phyloP scores from a whole-genome alignment of 2,113 vertebrate genomes.

The Daboia siamensis region DNA sequence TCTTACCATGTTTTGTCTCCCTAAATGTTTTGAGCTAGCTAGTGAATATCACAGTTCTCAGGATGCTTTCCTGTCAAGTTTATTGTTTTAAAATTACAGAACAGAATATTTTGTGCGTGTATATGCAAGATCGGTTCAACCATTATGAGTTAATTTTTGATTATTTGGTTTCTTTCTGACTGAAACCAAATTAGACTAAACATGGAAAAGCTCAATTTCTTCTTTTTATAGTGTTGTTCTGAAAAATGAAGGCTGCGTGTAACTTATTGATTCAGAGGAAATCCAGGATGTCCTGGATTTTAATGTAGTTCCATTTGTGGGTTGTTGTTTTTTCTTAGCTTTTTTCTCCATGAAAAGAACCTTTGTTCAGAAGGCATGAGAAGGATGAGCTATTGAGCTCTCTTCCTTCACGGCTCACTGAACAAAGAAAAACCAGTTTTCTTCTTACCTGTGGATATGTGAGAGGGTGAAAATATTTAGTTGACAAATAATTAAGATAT shows the following conservation, averaged over 20 bases:
- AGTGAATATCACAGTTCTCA: not conserved
- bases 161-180: constrained; percentile 37
- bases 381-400: constrained; percentile 67
- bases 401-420: constrained; percentile 59
- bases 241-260: constrained; percentile 71
- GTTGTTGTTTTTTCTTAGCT: constrained; percentile 32
- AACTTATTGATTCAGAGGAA: constrained; percentile 52
- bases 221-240: constrained; percentile 52
- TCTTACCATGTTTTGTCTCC: not conserved
- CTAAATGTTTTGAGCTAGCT: not conserved
- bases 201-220: constrained; percentile 12
- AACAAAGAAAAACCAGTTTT: constrained; percentile 63
- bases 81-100: not conserved
- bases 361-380: constrained; percentile 69
- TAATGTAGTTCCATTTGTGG: constrained; percentile 46
- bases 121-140: not conserved
- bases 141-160: constrained; percentile 25
- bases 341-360: constrained; percentile 65
- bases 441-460: constrained; percentile 76
- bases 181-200: constrained; percentile 16
- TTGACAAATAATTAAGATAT: constrained; percentile 82
- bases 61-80: not conserved
- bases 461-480: constrained; percentile 73
- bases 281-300: constrained; percentile 51
- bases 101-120: not conserved